phyloP scores from a whole-genome alignment of 1,140 invertebrate species.

The Drosophila saltans region DNA sequence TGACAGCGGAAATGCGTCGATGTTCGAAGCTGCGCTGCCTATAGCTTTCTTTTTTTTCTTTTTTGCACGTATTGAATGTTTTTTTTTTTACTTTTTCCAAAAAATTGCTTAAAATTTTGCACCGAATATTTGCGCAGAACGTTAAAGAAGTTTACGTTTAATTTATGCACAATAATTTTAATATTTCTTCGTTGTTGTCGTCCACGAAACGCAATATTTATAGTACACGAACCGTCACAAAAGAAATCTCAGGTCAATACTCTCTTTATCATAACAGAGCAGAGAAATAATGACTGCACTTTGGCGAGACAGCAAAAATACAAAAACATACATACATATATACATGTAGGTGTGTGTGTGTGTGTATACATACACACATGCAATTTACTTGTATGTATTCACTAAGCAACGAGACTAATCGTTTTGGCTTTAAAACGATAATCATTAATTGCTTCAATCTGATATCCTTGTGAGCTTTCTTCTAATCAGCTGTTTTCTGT shows the following conservation, averaged over 20 bases:
- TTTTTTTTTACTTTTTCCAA: not conserved
- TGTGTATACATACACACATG: not conserved
- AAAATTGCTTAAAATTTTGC: slow-evolving; percentile 51
- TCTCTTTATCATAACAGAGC: slow-evolving; percentile 33
- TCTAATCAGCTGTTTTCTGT: not conserved
- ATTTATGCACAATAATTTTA: slow-evolving; percentile 60
- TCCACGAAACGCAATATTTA: slow-evolving; percentile 20
- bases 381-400: not conserved
- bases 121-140: slow-evolving; percentile 43
- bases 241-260: slow-evolving; percentile 62
- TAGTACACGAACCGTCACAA: slow-evolving; percentile 35
- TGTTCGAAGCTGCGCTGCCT: slow-evolving; percentile 13
- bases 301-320: slow-evolving; percentile 6
- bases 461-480: not conserved
- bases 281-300: slow-evolving; percentile 38
- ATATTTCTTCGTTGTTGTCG: slow-evolving; percentile 30
- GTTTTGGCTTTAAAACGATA: not conserved
- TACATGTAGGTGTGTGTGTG: too few species aligned
- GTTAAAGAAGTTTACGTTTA: slow-evolving; percentile 21
- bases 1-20: slow-evolving; percentile 26
- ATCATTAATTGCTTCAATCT: not conserved
- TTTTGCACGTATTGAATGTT: slow-evolving; percentile 33
- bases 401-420: slow-evolving; percentile 1
- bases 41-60: slow-evolving; percentile 31
- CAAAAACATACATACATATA: not conserved